phyloP scores from a whole-genome alignment of 2,113 vertebrate species.

The Nerophis lumbriciformis region DNA sequence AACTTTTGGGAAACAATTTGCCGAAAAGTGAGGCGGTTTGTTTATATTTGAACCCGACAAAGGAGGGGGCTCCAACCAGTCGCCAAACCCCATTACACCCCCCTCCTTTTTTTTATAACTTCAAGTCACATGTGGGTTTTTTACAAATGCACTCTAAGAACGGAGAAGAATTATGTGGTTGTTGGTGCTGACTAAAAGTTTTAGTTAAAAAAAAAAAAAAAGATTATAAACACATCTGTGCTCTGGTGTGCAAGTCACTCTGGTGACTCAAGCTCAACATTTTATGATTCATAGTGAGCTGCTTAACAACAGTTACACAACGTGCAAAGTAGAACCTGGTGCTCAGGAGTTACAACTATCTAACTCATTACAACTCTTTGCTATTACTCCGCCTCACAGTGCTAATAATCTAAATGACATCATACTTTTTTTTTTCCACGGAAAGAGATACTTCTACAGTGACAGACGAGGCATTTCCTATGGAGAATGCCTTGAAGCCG shows the following conservation, averaged over 20 bases:
- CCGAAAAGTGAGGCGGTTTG: too few species aligned
- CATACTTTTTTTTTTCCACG: constrained; percentile 36
- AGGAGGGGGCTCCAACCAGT: too few species aligned
- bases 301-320: neutral
- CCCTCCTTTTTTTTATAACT: too few species aligned
- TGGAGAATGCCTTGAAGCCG: constrained; percentile 26
- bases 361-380: constrained; percentile 28
- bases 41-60: too few species aligned
- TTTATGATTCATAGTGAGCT: neutral
- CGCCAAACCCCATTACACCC: too few species aligned
- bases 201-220: too few species aligned
- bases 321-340: constrained; percentile 27
- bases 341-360: constrained; percentile 47
- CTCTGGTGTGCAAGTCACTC: neutral
- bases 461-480: constrained; percentile 27
- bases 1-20: too few species aligned
- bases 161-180: too few species aligned
- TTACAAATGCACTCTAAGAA: too few species aligned
- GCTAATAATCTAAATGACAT: constrained; percentile 49
- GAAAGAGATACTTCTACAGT: constrained; percentile 20
- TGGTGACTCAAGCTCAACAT: neutral
- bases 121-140: too few species aligned
- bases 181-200: too few species aligned
- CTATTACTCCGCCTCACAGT: constrained; percentile 51
- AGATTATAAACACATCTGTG: neutral